Conservation (phyloP, 2,113 vertebrate genomes). For the Malurus cyaneus region DNA sequence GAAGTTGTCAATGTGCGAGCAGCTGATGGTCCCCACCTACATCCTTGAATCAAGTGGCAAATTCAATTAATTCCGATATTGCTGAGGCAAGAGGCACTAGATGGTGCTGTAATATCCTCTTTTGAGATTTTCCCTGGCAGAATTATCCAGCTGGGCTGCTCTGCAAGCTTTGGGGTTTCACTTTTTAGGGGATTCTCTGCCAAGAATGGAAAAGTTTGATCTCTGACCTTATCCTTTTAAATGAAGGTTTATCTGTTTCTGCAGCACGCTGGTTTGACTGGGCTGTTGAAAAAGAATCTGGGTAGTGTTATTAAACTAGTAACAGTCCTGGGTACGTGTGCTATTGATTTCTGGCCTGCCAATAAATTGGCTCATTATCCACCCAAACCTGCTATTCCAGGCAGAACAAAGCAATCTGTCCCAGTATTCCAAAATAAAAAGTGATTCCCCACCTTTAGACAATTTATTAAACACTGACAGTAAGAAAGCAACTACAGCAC, state of each 20-base stretch:
- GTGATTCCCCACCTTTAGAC: not conserved
- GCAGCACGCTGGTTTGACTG: not conserved
- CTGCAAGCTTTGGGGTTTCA: not conserved
- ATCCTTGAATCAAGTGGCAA: not conserved
- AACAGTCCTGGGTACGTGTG: not conserved
- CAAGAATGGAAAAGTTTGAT: not conserved
- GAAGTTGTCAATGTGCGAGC: not conserved
- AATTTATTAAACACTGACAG: not conserved
- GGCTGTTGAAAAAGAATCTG: not conserved
- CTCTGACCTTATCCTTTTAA: not conserved
- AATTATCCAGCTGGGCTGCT: not conserved
- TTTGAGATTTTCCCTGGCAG: not conserved
- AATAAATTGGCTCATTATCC: not conserved
- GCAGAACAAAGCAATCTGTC: not conserved
- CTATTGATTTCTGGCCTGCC: not conserved
- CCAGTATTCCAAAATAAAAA: not conserved
- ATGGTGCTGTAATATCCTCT: slow-evolving; percentile 10
- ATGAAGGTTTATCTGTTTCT: not conserved
- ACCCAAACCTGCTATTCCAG: not conserved
- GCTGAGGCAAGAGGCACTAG: not conserved
- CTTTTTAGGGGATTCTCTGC: not conserved
- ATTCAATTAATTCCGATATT: not conserved
- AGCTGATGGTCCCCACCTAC: not conserved
- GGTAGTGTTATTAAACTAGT: not conserved
- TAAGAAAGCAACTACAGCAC: not conserved